A percentile compares a stretch with the other conserved stretches of the same genome.
phyloP scores from a whole-genome alignment of 2,797 vertebrate species.

The Peromyscus melanophrys region DNA sequence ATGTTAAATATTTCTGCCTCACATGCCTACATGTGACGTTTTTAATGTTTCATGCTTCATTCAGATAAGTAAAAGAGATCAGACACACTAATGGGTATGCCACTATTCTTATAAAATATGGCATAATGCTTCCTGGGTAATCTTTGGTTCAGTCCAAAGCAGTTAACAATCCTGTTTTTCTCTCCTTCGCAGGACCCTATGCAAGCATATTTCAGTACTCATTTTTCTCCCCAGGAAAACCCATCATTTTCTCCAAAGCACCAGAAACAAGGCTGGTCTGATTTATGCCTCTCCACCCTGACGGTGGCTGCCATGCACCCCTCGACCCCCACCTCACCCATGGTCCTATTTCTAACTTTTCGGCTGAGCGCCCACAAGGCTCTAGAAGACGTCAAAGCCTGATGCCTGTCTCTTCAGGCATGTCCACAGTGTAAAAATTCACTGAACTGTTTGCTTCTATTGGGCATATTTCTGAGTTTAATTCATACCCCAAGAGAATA shows the following conservation, averaged over 20 bases:
- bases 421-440: neutral
- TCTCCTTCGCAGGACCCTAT: constrained; percentile 60
- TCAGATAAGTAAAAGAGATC: constrained; percentile 34
- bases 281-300: neutral
- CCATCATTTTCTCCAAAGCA: constrained; percentile 35
- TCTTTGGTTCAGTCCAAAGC: constrained; percentile 48
- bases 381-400: neutral
- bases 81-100: neutral
- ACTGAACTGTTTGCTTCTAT: neutral
- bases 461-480: constrained; percentile 11
- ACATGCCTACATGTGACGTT: neutral
- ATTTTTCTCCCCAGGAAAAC: constrained; percentile 57
- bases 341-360: rapidly evolving
- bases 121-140: neutral
- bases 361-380: neutral
- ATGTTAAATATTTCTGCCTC: neutral
- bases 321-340: neutral
- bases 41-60: neutral
- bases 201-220: constrained; percentile 30
- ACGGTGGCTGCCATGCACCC: neutral
- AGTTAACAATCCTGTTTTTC: constrained; percentile 69
- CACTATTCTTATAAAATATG: constrained; percentile 31
- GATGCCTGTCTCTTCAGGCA: neutral
- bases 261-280: neutral
- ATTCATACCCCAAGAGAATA: neutral